Percentiles rank a stretch among this genome's conserved stretches.
phyloP scores from a whole-genome alignment of 1,140 invertebrate genomes.

The Dendroctonus ponderosae region DNA sequence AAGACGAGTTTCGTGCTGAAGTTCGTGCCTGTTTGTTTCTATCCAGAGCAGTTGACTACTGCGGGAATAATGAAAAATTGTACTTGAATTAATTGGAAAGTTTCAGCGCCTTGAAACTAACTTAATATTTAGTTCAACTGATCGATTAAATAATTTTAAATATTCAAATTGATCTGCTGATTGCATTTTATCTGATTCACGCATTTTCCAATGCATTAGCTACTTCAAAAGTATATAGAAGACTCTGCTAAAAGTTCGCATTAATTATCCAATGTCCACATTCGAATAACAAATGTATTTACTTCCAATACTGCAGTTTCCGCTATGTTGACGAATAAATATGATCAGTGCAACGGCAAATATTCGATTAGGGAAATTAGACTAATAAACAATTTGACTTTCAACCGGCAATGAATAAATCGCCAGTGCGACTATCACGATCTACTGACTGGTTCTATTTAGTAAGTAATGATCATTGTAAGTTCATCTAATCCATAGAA shows the following conservation, averaged over 20 bases:
- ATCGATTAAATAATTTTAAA: background rate
- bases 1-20: background rate
- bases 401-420: no score
- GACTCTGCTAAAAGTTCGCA: background rate
- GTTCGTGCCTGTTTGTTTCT: no score
- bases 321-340: conserved; percentile 6
- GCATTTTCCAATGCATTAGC: conserved; percentile 1
- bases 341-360: conserved; percentile 5
- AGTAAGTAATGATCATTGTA: no score
- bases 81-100: background rate
- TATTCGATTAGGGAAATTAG: background rate
- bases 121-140: no score
- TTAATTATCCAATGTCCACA: background rate
- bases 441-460: no score
- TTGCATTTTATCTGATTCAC: background rate
- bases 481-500: no score
- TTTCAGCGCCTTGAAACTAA: no score
- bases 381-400: no score
- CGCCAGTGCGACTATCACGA: no score
- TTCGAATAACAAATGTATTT: conserved; percentile 2
- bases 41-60: background rate
- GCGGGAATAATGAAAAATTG: background rate
- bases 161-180: no score
- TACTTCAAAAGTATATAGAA: background rate
- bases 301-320: background rate